Conservation (phyloP, 2,888 invertebrate genomes). For the Subacronicta megacephala region DNA sequence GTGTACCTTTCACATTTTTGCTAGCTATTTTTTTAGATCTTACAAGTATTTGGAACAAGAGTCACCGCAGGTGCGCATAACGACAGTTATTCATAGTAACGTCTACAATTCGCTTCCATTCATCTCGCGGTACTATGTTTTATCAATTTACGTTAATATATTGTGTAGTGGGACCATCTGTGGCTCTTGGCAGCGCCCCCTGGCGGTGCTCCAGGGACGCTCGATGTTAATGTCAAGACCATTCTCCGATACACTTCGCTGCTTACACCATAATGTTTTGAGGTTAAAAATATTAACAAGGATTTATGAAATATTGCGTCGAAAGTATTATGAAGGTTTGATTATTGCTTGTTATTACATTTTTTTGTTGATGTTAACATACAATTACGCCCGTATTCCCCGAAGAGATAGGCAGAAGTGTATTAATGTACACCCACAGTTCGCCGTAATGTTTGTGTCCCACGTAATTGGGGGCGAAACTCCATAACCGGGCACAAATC, state of each 20-base stretch:
- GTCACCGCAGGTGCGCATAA: slow-evolving; percentile 24
- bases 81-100: slow-evolving; percentile 22
- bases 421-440: too few species aligned
- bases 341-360: too few species aligned
- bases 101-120: slow-evolving; percentile 27
- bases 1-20: slow-evolving; percentile 11
- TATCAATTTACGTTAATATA: slow-evolving; percentile 53
- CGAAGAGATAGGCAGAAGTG: too few species aligned
- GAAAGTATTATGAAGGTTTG: background rate
- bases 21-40: slow-evolving; percentile 7
- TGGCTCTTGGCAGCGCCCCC: slow-evolving; percentile 46
- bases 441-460: too few species aligned
- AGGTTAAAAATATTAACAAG: slow-evolving; percentile 3
- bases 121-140: slow-evolving; percentile 42
- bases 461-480: too few species aligned
- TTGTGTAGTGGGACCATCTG: slow-evolving; percentile 50
- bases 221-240: slow-evolving; percentile 63
- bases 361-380: too few species aligned
- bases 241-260: slow-evolving; percentile 35
- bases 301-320: background rate
- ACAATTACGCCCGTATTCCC: too few species aligned
- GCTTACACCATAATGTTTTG: slow-evolving; percentile 16
- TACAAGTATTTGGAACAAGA: slow-evolving; percentile 10
- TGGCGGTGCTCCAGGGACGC: slow-evolving; percentile 51
- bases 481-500: too few species aligned